Percentiles rank a stretch among this genome's conserved stretches.
These are phyloP conservation scores for Agrilus planipennis DNA, from an alignment of 1,140 invertebrate species.

Conservation along the genomic window DNA sequence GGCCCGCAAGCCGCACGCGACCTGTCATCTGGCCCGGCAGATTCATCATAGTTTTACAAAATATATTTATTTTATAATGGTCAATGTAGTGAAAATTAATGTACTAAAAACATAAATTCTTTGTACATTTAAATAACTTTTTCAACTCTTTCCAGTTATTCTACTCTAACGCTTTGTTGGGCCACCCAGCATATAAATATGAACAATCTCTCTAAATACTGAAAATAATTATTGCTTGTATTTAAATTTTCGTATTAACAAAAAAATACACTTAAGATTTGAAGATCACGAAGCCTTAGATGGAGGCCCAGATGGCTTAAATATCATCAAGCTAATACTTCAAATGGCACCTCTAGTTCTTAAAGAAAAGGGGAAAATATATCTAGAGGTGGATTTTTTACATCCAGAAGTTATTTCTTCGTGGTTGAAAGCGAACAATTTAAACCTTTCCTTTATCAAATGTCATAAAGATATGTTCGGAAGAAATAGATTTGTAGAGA, in stretches of 20 bases:
- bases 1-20: too few relatives aligned
- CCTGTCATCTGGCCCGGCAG: too few relatives aligned
- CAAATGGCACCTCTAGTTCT: constrained; percentile 38
- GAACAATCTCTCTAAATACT: too few relatives aligned
- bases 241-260: neutral
- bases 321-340: constrained; percentile 43
- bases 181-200: too few relatives aligned
- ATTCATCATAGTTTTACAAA: too few relatives aligned
- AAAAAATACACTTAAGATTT: constrained; percentile 36
- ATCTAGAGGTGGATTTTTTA: constrained; percentile 45
- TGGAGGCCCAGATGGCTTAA: constrained; percentile 48
- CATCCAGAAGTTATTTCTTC: constrained; percentile 41
- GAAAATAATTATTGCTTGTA: constrained; percentile 1
- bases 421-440: constrained; percentile 35
- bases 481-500: constrained; percentile 45
- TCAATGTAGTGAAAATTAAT: too few relatives aligned
- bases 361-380: constrained; percentile 38
- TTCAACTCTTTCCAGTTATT: too few relatives aligned
- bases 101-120: too few relatives aligned
- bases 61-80: too few relatives aligned
- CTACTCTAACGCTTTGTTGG: too few relatives aligned
- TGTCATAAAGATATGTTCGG: constrained; percentile 44
- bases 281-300: constrained; percentile 50
- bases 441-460: constrained; percentile 35
- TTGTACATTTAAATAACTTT: too few relatives aligned